Percentiles rank a stretch among this genome's conserved stretches.
Conservation (phyloP, 2,888 invertebrate genomes). For the Stomorhina lunata region DNA sequence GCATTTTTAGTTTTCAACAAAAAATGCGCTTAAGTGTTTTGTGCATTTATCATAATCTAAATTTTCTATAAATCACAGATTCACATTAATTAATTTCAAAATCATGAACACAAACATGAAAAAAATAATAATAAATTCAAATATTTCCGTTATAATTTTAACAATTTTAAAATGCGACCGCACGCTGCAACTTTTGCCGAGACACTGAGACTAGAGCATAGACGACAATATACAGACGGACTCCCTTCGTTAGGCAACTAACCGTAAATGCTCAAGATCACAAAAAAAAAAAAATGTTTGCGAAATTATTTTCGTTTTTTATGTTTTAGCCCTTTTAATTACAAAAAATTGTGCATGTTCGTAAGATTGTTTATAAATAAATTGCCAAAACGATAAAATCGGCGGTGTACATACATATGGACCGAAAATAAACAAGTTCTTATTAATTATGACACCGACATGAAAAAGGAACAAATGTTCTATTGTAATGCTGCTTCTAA, state of each 20-base stretch:
- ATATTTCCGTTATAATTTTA: conserved; percentile 9
- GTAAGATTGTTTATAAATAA: conserved; percentile 2
- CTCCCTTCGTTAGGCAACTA: conserved; percentile 52
- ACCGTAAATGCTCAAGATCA: conserved; percentile 45
- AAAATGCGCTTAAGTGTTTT: background rate
- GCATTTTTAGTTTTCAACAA: background rate
- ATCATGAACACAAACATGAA: background rate
- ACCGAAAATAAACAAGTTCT: conserved; percentile 43
- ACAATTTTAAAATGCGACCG: conserved; percentile 10
- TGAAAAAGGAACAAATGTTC: conserved; percentile 28
- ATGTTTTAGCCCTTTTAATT: conserved; percentile 50
- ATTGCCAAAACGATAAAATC: conserved; percentile 7
- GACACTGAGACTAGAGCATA: conserved; percentile 17
- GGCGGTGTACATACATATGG: conserved; percentile 21
- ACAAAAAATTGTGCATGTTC: background rate
- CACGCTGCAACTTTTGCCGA: conserved; percentile 34
- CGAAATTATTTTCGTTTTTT: conserved; percentile 9
- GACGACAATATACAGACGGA: background rate
- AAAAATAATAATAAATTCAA: no score
- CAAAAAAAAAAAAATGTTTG: background rate
- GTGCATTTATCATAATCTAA: conserved; percentile 34
- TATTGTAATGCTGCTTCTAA: conserved; percentile 33
- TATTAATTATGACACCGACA: conserved; percentile 61
- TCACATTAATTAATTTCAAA: conserved; percentile 4
- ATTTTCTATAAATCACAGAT: conserved; percentile 37